Conservation (phyloP, 2,113 vertebrate genomes). For the Vulpes ferrilata region DNA sequence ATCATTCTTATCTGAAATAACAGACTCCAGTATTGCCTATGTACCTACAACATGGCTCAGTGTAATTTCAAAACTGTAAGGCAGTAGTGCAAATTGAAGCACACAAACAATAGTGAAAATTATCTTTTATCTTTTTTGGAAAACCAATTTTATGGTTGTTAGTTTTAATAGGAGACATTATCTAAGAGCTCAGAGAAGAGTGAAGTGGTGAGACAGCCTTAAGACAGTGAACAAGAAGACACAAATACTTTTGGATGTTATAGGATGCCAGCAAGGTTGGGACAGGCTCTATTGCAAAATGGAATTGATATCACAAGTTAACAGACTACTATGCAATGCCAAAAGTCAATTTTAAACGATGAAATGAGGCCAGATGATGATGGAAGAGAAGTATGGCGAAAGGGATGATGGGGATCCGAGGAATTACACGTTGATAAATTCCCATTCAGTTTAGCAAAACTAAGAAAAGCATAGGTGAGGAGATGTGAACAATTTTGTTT, state of each 20-base stretch:
- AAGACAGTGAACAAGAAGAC: background rate
- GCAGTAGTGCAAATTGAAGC: background rate
- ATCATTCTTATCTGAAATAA: background rate
- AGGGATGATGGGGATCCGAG: background rate
- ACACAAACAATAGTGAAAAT: background rate
- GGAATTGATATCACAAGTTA: background rate
- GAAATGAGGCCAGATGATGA: background rate
- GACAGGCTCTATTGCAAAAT: background rate
- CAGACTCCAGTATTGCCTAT: background rate
- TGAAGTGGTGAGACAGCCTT: background rate
- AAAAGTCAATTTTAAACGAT: background rate
- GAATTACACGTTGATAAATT: background rate
- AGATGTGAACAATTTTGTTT: background rate
- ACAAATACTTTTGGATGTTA: background rate
- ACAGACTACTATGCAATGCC: background rate
- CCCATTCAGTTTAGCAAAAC: background rate
- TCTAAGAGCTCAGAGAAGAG: background rate
- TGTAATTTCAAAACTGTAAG: background rate
- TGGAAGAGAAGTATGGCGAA: background rate
- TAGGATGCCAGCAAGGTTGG: background rate
- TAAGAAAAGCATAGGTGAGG: background rate
- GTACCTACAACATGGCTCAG: background rate
- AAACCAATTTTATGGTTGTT: background rate
- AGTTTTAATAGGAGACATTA: background rate
- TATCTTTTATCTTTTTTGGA: background rate